Base-by-base conservation (phyloP, 2,888 invertebrate genomes). In the Drosophila meridionalis region DNA sequence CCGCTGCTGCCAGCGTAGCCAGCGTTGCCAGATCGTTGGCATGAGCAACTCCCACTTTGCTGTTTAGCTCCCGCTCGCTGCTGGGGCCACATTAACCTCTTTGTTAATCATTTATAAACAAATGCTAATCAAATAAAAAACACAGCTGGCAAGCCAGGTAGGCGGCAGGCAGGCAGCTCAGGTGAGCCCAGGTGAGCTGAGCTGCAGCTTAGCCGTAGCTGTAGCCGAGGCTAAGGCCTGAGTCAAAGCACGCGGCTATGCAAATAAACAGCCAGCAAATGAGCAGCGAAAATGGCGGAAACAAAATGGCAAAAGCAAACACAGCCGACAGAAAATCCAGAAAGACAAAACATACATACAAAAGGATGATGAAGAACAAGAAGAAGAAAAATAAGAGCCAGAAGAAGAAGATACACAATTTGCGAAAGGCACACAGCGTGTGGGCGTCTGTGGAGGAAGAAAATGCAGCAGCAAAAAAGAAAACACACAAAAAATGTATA, bases 91-190 rank as follows among this genome's bases (percentile, higher is more conserved):
- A 88, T 88, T 86, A 86, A 86, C 88, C 85, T 88, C 85, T 88
- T 88, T 88, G 83, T 86, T 88, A 86, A 86, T 86, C 83, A 86
- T 88, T 86, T 88, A 86, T 82, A 87, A 86, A 86, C 86, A 86
- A 87, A 86, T 87, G 87, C 82, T 88, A 86, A 85, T 80, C 78
- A 85, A 86, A 83, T 80, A 86, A 85, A 83, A 85, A 83, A 83
- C 55, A 83, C 65, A 72, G 58, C 45, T 55, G 75, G 61, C 40
- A 30, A 42, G 34, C 60, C 62, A 58, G 50, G 40, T 38, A 43
- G 52, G 55, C 69, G 38, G 32, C 64, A 53, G 53, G 4, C 43
- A 45, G 58, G 28, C 40, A 28, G 30, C n/a, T 42, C 67, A 73
- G 73, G 57, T 69, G 59, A 69, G 75, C 68, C n/a, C 50, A 52